Evolutionary conservation across 2,797 vertebrate species (phyloP).

Genomic region (Mormyrops boulengeri): DNA sequence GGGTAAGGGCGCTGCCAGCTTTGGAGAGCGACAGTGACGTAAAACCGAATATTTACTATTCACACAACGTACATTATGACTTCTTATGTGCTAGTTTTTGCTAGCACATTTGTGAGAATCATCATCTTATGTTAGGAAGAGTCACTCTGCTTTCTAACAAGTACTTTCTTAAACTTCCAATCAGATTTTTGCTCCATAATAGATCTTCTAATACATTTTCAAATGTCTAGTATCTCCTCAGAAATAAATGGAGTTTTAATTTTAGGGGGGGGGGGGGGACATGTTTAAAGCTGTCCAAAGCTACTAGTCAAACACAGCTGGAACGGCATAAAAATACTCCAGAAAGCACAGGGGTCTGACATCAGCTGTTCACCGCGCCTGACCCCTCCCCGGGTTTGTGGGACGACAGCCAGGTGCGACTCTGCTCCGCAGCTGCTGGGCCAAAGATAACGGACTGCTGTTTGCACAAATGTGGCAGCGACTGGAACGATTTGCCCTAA

Average conservation of each 20-base stretch:
- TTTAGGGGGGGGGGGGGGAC: not conserved
- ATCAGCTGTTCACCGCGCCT: not conserved
- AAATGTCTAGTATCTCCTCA: not conserved
- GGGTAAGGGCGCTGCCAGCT: not conserved
- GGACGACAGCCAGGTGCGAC: not conserved
- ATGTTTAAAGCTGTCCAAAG: not conserved
- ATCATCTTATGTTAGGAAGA: not conserved
- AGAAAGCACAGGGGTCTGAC: not conserved
- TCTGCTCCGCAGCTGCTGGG: not conserved
- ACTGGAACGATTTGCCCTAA: not conserved
- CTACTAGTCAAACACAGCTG: not conserved
- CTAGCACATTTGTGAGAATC: not conserved
- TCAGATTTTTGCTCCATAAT: not conserved
- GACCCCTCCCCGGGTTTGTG: not conserved
- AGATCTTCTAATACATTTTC: not conserved
- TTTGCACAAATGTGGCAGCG: not conserved
- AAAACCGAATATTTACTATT: not conserved
- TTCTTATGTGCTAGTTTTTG: not conserved
- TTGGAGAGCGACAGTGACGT: not conserved
- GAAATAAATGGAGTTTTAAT: not conserved
- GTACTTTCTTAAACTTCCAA: not conserved
- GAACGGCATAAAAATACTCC: not conserved
- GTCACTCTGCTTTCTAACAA: not conserved
- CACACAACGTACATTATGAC: not conserved
- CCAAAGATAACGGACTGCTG: not conserved